Conservation (phyloP, 1,140 invertebrate species). For the Zaprionus capensis region DNA sequence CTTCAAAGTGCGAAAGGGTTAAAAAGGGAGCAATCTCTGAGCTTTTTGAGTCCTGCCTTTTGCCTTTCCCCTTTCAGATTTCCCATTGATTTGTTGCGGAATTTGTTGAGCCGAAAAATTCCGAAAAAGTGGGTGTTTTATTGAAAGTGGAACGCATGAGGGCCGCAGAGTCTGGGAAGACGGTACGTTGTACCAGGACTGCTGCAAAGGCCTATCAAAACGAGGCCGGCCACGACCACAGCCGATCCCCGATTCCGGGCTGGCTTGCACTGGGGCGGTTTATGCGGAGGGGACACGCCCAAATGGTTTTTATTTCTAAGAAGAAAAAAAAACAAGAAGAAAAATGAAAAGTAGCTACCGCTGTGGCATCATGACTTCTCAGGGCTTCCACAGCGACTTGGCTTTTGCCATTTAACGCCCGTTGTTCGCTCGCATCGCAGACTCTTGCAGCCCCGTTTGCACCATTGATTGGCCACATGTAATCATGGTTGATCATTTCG, state of each 20-base stretch:
- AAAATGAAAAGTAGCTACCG: constrained; percentile 66
- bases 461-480: constrained; percentile 18
- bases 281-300: constrained; percentile 70
- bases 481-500: constrained; percentile 13
- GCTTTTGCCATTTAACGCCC: constrained; percentile 44
- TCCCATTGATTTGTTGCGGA: constrained; percentile 58
- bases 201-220: constrained; percentile 29
- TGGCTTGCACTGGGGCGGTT: constrained; percentile 52
- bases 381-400: constrained; percentile 31
- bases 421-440: constrained; percentile 6
- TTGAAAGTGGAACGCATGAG: constrained; percentile 75
- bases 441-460: constrained; percentile 2
- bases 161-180: constrained; percentile 49
- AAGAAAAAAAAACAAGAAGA: constrained; percentile 51
- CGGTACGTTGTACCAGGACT: neutral
- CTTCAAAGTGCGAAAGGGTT: constrained; percentile 52
- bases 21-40: constrained; percentile 23
- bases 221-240: neutral
- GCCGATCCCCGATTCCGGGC: constrained; percentile 20
- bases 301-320: constrained; percentile 80
- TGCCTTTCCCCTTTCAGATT: constrained; percentile 17
- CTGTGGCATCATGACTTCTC: constrained; percentile 30
- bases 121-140: constrained; percentile 76
- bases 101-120: constrained; percentile 31
- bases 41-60: constrained; percentile 11